Conservation (phyloP, 2,888 invertebrate genomes). For the Lasioglossum villosulum region DNA sequence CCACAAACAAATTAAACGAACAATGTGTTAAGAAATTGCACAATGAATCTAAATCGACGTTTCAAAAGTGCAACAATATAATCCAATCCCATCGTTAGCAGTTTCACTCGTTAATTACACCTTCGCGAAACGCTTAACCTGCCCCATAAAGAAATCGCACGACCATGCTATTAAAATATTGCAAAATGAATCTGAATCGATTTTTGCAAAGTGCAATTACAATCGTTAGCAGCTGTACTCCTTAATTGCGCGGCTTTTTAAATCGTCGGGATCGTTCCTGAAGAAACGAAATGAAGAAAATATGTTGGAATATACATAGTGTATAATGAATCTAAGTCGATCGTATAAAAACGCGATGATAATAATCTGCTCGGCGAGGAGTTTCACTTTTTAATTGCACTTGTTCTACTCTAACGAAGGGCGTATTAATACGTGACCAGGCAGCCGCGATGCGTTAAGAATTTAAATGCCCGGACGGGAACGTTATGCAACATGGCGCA, state of each 20-base stretch:
- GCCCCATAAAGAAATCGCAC: neutral
- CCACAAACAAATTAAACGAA: neutral
- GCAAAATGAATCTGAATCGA: neutral
- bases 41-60: too few species aligned
- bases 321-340: neutral
- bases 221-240: neutral
- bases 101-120: neutral
- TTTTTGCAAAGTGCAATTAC: neutral
- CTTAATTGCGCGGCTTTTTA: neutral
- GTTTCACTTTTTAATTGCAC: neutral
- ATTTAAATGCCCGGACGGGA: slow-evolving; percentile 64
- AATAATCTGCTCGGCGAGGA: neutral
- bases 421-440: slow-evolving; percentile 52
- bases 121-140: neutral
- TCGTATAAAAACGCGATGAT: neutral
- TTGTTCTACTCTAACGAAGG: slow-evolving; percentile 37
- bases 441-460: slow-evolving; percentile 50
- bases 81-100: too few species aligned
- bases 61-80: too few species aligned
- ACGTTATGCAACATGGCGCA: slow-evolving; percentile 59
- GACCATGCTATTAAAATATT: neutral
- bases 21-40: too few species aligned
- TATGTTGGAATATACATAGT: neutral
- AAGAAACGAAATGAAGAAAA: neutral
- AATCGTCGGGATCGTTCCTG: neutral